Conservation (phyloP, 2,113 vertebrate genomes). For the Vidua chalybeata region DNA sequence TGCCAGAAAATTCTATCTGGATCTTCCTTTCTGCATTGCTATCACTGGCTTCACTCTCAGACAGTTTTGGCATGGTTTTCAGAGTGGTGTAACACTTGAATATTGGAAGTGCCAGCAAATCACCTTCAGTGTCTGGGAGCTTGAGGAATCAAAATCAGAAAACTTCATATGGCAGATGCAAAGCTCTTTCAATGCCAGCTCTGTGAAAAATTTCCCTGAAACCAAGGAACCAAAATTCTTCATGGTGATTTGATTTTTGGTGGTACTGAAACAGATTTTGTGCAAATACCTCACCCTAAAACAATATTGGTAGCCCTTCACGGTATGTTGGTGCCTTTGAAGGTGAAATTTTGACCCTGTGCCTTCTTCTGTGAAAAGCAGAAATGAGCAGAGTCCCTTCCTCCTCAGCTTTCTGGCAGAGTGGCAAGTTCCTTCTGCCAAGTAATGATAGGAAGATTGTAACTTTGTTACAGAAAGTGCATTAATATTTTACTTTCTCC, state of each 20-base stretch:
- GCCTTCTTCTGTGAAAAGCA: neutral
- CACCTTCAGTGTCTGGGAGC: neutral
- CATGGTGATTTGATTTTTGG: neutral
- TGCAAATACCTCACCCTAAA: neutral
- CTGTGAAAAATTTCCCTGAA: neutral
- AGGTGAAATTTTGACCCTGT: neutral
- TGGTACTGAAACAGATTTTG: neutral
- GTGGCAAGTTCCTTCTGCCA: neutral
- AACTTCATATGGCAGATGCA: neutral
- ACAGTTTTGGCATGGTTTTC: neutral
- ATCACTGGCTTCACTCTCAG: neutral
- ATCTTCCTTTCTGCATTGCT: neutral
- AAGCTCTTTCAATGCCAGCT: neutral
- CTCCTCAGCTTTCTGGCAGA: neutral
- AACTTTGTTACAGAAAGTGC: neutral
- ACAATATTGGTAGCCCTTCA: neutral
- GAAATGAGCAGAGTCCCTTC: neutral
- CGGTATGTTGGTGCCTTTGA: neutral
- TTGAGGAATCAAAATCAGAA: neutral
- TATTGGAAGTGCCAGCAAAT: neutral
- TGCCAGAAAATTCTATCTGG: neutral
- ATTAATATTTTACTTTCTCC: neutral
- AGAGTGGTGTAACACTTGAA: neutral
- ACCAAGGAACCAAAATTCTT: neutral
- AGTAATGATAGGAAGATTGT: neutral